A percentile compares a stretch with the other conserved stretches of the same genome.
Conservation (phyloP, 2,888 invertebrate species). For the Aspidiotus rigidus region DNA sequence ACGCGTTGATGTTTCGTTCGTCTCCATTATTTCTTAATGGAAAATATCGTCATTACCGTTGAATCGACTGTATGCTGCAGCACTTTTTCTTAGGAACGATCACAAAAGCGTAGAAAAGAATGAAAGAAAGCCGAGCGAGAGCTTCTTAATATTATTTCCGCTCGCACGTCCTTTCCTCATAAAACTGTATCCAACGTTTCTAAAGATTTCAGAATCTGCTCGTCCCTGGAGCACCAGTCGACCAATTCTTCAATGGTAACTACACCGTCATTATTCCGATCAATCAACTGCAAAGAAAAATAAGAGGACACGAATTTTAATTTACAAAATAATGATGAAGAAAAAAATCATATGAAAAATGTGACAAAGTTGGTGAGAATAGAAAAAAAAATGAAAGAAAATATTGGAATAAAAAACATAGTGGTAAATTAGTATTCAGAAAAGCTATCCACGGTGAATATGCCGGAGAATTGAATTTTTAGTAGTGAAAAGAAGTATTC, state of each 20-base stretch:
- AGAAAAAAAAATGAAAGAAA: too few species aligned
- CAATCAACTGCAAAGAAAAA: conserved; percentile 55
- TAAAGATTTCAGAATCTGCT: conserved; percentile 57
- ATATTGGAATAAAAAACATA: too few species aligned
- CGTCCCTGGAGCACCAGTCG: conserved; percentile 66
- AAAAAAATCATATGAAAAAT: too few species aligned
- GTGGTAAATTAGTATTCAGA: too few species aligned
- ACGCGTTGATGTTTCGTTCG: not conserved
- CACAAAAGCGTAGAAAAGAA: conserved; percentile 22
- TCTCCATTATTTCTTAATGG: conserved; percentile 18
- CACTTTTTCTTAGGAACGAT: conserved; percentile 7
- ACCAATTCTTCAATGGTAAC: conserved; percentile 72
- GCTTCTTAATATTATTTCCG: conserved; percentile 18
- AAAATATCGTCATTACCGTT: conserved; percentile 2
- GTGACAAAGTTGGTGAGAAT: too few species aligned
- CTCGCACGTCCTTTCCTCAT: conserved; percentile 46
- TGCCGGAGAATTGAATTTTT: too few species aligned
- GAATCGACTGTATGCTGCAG: too few species aligned
- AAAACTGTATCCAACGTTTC: conserved; percentile 66
- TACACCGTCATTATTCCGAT: conserved; percentile 68
- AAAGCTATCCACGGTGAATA: too few species aligned
- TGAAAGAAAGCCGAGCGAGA: conserved; percentile 19
- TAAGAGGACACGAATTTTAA: not conserved
- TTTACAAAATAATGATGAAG: too few species aligned
- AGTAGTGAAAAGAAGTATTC: too few species aligned